A percentile compares a stretch with the other conserved stretches of the same genome.
phyloP scores from a whole-genome alignment of 2,797 vertebrate genomes.

The Catostomus latipinnis region DNA sequence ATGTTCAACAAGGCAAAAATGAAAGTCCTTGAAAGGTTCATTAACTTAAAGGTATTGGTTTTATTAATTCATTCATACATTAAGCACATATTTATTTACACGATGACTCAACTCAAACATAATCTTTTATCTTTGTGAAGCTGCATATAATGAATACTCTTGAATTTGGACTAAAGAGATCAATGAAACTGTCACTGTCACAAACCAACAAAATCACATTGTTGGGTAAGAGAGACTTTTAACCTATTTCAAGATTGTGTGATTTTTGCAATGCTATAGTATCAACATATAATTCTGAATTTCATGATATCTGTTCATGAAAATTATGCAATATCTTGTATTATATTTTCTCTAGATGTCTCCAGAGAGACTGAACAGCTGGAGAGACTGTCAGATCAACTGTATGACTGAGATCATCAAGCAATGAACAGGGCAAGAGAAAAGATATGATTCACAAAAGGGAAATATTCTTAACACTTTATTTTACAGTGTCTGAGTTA shows the following conservation, averaged over 20 bases:
- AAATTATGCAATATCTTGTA: too few species aligned
- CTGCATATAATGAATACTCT: not conserved
- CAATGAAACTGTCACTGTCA: not conserved
- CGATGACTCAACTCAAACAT: not conserved
- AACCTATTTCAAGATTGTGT: too few species aligned
- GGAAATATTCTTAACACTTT: not conserved
- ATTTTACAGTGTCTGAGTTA: not conserved
- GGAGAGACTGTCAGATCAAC: not conserved
- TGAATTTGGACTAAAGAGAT: not conserved
- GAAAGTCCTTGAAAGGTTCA: not conserved
- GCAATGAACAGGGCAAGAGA: not conserved
- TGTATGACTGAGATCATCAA: not conserved
- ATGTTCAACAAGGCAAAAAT: slow-evolving; percentile 15
- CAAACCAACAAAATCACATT: not conserved
- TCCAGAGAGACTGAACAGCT: not conserved
- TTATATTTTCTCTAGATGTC: slow-evolving; percentile 8
- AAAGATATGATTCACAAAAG: not conserved
- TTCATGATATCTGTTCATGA: too few species aligned
- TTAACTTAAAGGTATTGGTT: not conserved
- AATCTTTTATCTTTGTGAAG: not conserved
- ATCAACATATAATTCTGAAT: too few species aligned
- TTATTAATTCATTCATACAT: not conserved
- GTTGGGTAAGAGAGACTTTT: not conserved
- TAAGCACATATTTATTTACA: not conserved
- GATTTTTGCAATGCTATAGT: not conserved